A percentile compares a stretch with the other conserved stretches of the same genome.
Evolutionary conservation across 53 echinoderm and acorn worm species (phyloP).

Genomic region (Paracentrotus lividus): DNA sequence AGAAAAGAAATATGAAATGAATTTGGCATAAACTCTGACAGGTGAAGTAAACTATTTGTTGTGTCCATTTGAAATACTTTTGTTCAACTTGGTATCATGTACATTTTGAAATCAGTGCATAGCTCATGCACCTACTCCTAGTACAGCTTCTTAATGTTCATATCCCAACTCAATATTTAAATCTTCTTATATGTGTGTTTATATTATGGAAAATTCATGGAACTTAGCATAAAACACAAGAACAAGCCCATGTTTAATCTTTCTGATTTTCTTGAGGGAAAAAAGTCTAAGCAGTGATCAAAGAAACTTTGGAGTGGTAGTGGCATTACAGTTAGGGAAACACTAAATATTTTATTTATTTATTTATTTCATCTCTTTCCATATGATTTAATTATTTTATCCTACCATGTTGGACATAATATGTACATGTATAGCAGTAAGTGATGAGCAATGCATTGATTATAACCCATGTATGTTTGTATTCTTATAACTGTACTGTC

Average conservation of each 20-base stretch:
- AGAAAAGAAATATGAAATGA: background rate
- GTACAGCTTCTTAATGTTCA: background rate
- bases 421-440: background rate
- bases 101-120: conserved; percentile 13
- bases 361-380: background rate
- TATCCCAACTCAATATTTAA: background rate
- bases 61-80: background rate
- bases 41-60: background rate
- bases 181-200: background rate
- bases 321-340: background rate
- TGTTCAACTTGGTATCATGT: background rate
- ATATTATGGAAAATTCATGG: background rate
- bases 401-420: background rate
- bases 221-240: background rate
- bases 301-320: background rate
- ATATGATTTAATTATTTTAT: background rate
- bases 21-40: background rate
- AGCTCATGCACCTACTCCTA: background rate
- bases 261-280: background rate
- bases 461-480: background rate
- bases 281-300: background rate
- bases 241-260: background rate
- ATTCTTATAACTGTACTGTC: background rate
- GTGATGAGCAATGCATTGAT: background rate
- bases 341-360: background rate